Evolutionary conservation across 2,888 invertebrate species (phyloP).

Genomic region (Heterodera filipjevi): DNA sequence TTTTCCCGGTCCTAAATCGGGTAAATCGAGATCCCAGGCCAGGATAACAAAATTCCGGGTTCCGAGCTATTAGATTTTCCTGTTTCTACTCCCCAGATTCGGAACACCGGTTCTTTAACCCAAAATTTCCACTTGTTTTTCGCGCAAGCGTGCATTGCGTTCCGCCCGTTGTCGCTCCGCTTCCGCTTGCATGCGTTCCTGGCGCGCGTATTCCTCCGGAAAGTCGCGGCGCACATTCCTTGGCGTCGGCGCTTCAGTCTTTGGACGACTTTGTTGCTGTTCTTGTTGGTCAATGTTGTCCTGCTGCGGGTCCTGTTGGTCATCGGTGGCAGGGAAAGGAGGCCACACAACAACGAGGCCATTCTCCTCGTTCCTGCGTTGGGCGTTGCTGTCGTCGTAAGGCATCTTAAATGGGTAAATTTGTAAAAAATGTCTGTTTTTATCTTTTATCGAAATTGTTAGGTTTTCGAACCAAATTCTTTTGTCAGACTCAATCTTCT

Average conservation of each 20-base stretch:
- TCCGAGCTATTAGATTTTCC: neutral
- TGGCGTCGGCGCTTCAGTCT: slow-evolving; percentile 1
- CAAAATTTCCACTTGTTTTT: slow-evolving; percentile 51
- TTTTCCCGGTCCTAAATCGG: no score
- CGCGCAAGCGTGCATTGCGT: slow-evolving; percentile 46
- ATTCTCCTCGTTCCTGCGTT: slow-evolving; percentile 15
- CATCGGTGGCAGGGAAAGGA: slow-evolving; percentile 36
- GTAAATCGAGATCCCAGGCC: no score
- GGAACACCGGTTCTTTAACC: no score
- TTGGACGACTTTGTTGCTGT: slow-evolving; percentile 1
- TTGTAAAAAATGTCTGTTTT: slow-evolving; percentile 4
- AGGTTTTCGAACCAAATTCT: neutral
- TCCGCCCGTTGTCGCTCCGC: slow-evolving; percentile 55
- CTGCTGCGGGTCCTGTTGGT: neutral
- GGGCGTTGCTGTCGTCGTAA: neutral
- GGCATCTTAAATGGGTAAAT: neutral
- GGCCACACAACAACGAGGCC: slow-evolving; percentile 62
- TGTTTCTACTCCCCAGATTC: no score
- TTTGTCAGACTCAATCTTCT: no score
- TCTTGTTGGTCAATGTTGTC: neutral
- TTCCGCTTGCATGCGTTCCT: slow-evolving; percentile 55
- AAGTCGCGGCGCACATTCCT: slow-evolving; percentile 49
- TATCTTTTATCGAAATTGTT: no score
- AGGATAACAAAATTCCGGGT: no score
- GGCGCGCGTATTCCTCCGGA: slow-evolving; percentile 54